Base-by-base conservation (phyloP, 2,888 invertebrate species). In the Tenthredo amoena region DNA sequence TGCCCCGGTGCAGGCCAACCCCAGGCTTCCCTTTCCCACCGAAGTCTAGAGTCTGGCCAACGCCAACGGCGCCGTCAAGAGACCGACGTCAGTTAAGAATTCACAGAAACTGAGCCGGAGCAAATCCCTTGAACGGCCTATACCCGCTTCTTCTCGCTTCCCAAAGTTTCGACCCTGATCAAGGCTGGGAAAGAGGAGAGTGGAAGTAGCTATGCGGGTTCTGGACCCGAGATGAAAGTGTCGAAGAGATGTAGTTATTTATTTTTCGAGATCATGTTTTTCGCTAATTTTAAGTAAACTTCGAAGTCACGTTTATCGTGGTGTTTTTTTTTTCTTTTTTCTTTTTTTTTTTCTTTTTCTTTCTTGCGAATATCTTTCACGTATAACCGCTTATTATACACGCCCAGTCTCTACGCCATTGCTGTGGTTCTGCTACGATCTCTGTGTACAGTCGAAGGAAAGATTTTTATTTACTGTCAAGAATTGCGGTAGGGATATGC, bases 21-120 rank as follows among this genome's bases (percentile, higher is more conserved):
- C 37, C 58, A 21, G 15, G 31, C 50, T n/a, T 40, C 40, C 58
- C 37, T n/a, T 21, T 34, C 18, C 50, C 62, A n/a, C 81, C 58
- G 10, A 40, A 62, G 58, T 81, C 81, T 81, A 40, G 81, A 50
- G 81, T 81, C 81, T 62, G 81, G 81, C 40, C 62, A 40, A 40
- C 58, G 81, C 62, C 62, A 62, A 81, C 81, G 81, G 81, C 81
- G 81, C 58, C 62, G 62, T 81, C 81, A 21, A 81, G 81, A 81
- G 81, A 81, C 62, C 62, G 40, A 62, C 62, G 62, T 40, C 40
- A 40, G 37, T 81, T 81, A 81, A 81, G 81, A 81, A 81, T 81
- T 81, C 58, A 81, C 37, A 40, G 81, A 62, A 50, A 37, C 37
- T 3, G 31, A 55, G 50, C 31, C 50, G 40, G 43, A 21, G 21